A percentile compares a stretch with the other conserved stretches of the same genome.
phyloP scores from a whole-genome alignment of 2,888 invertebrate species.

The Apantesis nais region DNA sequence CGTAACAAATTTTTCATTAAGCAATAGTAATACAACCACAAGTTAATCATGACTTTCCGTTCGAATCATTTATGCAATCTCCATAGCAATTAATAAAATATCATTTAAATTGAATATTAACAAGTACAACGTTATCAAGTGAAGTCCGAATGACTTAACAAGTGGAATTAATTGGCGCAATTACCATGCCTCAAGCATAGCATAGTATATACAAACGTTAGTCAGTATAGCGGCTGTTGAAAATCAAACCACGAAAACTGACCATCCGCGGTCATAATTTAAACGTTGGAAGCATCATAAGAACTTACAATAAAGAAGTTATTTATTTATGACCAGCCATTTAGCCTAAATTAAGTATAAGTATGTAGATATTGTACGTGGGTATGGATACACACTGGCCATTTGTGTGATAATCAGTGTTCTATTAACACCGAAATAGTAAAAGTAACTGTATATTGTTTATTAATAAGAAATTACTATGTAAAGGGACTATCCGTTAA shows the following conservation, averaged over 20 bases:
- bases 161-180: conserved; percentile 40
- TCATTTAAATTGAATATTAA: conserved; percentile 32
- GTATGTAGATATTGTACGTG: conserved; percentile 22
- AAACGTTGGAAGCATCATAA: conserved; percentile 39
- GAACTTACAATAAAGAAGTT: conserved; percentile 33
- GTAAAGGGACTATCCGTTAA: not conserved
- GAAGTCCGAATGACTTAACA: conserved; percentile 30
- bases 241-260: conserved; percentile 38
- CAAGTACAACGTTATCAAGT: conserved; percentile 28
- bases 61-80: conserved; percentile 16
- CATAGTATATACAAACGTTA: conserved; percentile 3
- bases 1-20: conserved; percentile 6
- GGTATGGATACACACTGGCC: conserved; percentile 1
- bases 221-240: conserved; percentile 19
- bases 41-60: conserved; percentile 13
- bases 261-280: conserved; percentile 42
- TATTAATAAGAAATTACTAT: not conserved
- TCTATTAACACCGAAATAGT: conserved; percentile 9
- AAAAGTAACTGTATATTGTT: conserved; percentile 16
- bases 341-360: conserved; percentile 20
- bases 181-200: conserved; percentile 39
- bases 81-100: conserved; percentile 37
- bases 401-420: conserved; percentile 19
- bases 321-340: conserved; percentile 34
- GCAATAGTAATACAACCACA: conserved; percentile 5